These are phyloP conservation scores for Eptatretus atami DNA, from an alignment of 2,797 vertebrate genomes.

Conservation along the genomic window DNA sequence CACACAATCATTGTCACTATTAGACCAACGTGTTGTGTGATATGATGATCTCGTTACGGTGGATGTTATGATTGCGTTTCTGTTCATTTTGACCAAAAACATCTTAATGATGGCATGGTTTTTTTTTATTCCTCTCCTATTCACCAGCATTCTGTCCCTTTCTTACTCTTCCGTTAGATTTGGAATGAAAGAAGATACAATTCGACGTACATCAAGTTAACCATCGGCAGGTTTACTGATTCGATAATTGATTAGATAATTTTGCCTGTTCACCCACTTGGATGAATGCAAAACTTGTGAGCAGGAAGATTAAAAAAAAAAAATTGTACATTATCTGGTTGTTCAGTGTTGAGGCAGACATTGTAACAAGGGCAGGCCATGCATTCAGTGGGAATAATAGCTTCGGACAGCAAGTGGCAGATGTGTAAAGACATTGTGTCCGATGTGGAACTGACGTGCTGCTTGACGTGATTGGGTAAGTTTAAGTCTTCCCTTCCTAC, in stretches of 20 bases:
- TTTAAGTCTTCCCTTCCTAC: conserved; percentile 11
- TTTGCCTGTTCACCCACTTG: conserved; percentile 7
- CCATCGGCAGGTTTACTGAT: conserved; percentile 6
- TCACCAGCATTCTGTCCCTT: too few species aligned
- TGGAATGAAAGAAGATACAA: conserved; percentile 63
- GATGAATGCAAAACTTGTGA: conserved; percentile 10
- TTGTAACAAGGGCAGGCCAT: conserved; percentile 38
- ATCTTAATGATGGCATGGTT: too few species aligned
- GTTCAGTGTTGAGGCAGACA: conserved; percentile 30
- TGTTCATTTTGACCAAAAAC: too few species aligned
- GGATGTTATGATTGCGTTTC: too few species aligned
- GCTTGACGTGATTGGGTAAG: conserved; percentile 45
- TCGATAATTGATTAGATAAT: neutral
- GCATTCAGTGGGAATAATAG: conserved; percentile 28
- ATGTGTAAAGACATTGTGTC: conserved; percentile 19
- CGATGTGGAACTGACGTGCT: conserved; percentile 32
- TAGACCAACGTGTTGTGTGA: too few species aligned
- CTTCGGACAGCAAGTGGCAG: conserved; percentile 38
- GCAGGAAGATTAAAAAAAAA: neutral
- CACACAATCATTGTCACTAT: too few species aligned
- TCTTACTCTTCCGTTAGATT: conserved; percentile 23
- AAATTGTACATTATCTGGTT: conserved; percentile 10
- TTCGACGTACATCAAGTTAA: conserved; percentile 63
- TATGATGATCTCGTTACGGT: too few species aligned
- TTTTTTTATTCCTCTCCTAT: too few species aligned